phyloP scores from a whole-genome alignment of 2,888 invertebrate species.

The Linyphia triangularis region DNA sequence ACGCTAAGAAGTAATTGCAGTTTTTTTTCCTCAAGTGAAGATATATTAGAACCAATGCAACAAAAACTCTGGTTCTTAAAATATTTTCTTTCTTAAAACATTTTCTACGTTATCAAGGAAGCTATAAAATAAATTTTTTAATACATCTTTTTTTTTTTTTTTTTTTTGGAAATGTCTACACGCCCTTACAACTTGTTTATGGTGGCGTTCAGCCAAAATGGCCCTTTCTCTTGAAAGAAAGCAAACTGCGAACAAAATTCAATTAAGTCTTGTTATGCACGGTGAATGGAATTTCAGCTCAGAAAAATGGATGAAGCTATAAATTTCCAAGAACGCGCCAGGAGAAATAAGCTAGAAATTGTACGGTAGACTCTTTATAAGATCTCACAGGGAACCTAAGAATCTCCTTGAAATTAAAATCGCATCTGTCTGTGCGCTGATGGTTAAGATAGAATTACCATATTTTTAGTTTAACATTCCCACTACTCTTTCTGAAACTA shows the following conservation, averaged over 20 bases:
- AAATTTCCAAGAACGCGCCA: background rate
- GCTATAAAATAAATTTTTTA: background rate
- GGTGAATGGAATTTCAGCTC: background rate
- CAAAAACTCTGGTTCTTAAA: background rate
- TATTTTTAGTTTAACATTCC: background rate
- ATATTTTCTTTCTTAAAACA: background rate
- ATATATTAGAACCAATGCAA: background rate
- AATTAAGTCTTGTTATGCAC: constrained; percentile 19
- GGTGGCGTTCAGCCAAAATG: constrained; percentile 4
- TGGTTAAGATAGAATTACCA: constrained; percentile 5
- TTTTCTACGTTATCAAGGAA: background rate
- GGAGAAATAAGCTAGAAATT: background rate
- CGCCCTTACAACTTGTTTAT: background rate
- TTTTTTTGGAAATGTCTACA: background rate
- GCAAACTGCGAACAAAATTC: constrained; percentile 25
- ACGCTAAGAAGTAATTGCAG: background rate
- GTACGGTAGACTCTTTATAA: background rate
- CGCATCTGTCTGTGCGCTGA: background rate
- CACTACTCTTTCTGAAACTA: background rate
- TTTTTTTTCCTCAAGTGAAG: background rate
- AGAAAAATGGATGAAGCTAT: background rate
- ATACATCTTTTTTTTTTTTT: background rate
- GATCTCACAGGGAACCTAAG: background rate
- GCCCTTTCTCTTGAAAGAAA: constrained; percentile 1
- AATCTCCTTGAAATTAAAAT: constrained; percentile 2